Base-by-base conservation (phyloP, 2,888 invertebrate species). In the Sesia apiformis region DNA sequence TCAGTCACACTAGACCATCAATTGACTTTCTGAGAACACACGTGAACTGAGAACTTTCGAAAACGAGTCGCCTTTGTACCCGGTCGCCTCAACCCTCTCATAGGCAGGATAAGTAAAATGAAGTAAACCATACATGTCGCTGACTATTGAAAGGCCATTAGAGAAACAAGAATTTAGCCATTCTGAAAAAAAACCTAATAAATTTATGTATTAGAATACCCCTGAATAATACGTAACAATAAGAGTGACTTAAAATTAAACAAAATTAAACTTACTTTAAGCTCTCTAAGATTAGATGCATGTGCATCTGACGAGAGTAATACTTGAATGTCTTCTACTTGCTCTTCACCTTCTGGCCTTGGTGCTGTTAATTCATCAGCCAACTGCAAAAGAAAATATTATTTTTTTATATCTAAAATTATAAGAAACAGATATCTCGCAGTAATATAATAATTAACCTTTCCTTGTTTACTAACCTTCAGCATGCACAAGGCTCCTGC, bases 301-400 rank as follows among this genome's bases (percentile, higher is more conserved):
- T 95, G 93, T 3, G 96, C 94, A 81, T 95, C 95, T 0, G 97
- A 98, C 5, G 93, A 92, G 4, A 99, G 80, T 67, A 97, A 91
- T 51, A 99, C 93, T 86, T 99, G 99, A 67, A 99, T 95, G 72
- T 98, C 97, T 76, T 97, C 94, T 43, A 98, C 91, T 58, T 94
- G 92, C 67, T 97, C 96, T 67, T 98, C 97, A 0, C 95, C 96
- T 69, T 95, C 94, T 0, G 97, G 96, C 56, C 98, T 91, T 0
- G 99, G 98, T 6, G 95, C 92, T 8, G 98, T 99, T 38, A 99
- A 90, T 84, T 99, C 99, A 92, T 99, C 98, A 0, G 97, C 99
- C 51, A 98, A 69, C 90, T 90, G 58, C 39, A 65, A 65, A 63
- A 2, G 42, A 42, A 42, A 42, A 42, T 42, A 42, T 42, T 23